phyloP scores from a whole-genome alignment of 1,140 invertebrate species.

The Wiebesia pumilae region DNA sequence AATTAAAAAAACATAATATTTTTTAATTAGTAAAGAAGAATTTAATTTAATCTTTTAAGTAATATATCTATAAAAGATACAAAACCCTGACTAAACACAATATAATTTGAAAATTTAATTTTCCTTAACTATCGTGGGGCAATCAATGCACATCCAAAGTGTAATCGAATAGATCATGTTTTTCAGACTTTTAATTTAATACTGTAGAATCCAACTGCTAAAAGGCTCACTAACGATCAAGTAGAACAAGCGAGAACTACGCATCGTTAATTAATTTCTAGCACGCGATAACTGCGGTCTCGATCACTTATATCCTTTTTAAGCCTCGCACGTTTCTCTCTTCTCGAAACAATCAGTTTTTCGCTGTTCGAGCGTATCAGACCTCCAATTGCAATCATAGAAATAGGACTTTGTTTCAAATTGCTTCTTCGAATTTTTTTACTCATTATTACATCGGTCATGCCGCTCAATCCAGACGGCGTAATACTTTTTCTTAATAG shows the following conservation, averaged over 20 bases:
- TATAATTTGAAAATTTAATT: neutral
- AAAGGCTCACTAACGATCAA: constrained; percentile 39
- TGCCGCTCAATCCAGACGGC: neutral
- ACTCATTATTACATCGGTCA: neutral
- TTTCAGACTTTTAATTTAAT: neutral
- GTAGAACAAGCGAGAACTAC: constrained; percentile 25
- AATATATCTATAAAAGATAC: too few species aligned
- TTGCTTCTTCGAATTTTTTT: neutral
- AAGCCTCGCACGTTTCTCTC: neutral
- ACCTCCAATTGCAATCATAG: neutral
- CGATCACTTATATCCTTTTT: neutral
- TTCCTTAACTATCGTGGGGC: neutral
- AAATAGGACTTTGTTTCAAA: neutral
- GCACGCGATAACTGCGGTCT: neutral
- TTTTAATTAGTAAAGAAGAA: too few species aligned
- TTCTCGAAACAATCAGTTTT: neutral
- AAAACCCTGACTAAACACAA: too few species aligned
- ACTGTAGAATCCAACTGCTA: constrained; percentile 12
- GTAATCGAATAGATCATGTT: neutral
- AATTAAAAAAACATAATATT: too few species aligned
- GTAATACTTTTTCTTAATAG: neutral
- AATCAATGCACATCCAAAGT: neutral
- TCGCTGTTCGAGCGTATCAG: neutral
- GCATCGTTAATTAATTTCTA: constrained; percentile 7
- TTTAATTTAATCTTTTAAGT: too few species aligned